Percentiles rank a stretch among this genome's conserved stretches.
Conservation (phyloP, 2,888 invertebrate species). For the Gandaritis pyraliata region DNA sequence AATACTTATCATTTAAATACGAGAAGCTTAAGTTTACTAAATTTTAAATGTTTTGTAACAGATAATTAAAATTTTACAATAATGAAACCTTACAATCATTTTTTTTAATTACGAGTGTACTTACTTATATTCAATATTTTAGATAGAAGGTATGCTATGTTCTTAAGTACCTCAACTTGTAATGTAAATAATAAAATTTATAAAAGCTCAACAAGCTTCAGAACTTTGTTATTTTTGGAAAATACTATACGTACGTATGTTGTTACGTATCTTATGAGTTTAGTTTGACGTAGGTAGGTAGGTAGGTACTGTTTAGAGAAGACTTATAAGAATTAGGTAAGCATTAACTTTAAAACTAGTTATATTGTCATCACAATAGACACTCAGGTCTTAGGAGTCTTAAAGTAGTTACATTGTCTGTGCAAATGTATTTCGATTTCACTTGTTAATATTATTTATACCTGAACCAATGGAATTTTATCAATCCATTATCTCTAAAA, state of each 20-base stretch:
- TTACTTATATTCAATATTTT: conserved; percentile 9
- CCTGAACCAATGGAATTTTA: conserved; percentile 8
- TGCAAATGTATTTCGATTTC: conserved; percentile 41
- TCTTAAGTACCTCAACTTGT: conserved; percentile 6
- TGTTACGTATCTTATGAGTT: conserved; percentile 38
- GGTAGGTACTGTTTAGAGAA: conserved; percentile 23
- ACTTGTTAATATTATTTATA: conserved; percentile 9
- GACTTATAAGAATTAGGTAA: conserved; percentile 35
- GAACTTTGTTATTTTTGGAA: conserved; percentile 1
- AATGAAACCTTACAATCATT: conserved; percentile 31
- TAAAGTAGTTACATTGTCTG: conserved; percentile 44
- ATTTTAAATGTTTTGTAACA: conserved; percentile 53
- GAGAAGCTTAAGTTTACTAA: conserved; percentile 60
- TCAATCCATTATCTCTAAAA: conserved; percentile 20
- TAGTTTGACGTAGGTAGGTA: conserved; percentile 3
- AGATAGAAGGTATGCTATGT: neutral
- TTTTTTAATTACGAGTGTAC: conserved; percentile 10
- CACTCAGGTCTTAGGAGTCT: conserved; percentile 36
- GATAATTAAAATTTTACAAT: conserved; percentile 47
- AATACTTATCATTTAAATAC: conserved; percentile 56
- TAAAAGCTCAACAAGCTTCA: conserved; percentile 12
- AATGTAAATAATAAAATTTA: neutral
- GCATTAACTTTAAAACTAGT: conserved; percentile 50
- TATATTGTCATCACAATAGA: conserved; percentile 68
- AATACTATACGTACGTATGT: conserved; percentile 43